Percentiles rank a stretch among this genome's conserved stretches.
Conservation (phyloP, 2,888 invertebrate genomes). For the Eudiplozoon nipponicum region DNA sequence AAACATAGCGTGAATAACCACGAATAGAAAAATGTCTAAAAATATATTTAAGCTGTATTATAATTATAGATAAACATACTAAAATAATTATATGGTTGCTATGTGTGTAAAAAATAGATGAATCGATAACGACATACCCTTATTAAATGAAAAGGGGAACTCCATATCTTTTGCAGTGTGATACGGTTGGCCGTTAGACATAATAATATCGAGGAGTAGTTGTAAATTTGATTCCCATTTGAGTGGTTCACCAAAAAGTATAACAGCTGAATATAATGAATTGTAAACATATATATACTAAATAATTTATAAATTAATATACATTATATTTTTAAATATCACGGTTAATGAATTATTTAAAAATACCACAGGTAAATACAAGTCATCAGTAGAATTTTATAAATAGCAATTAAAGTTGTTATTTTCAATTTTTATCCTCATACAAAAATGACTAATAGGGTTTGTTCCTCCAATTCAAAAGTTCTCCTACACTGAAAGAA, state of each 20-base stretch:
- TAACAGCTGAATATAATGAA: conserved; percentile 32
- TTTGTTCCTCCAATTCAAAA: neutral
- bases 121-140: too few species aligned
- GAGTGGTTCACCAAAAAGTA: conserved; percentile 37
- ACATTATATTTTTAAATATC: neutral
- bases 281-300: conserved; percentile 8
- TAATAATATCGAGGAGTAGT: conserved; percentile 34
- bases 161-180: too few species aligned
- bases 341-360: neutral
- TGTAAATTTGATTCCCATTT: conserved; percentile 38
- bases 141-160: too few species aligned
- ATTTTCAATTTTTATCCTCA: neutral
- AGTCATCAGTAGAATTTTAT: neutral
- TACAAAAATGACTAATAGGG: neutral
- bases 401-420: neutral
- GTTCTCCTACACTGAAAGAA: neutral
- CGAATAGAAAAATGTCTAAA: too few species aligned
- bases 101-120: too few species aligned
- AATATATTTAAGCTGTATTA: too few species aligned
- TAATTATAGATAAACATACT: too few species aligned
- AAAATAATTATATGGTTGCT: too few species aligned
- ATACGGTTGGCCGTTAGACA: conserved; percentile 33
- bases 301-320: conserved; percentile 9
- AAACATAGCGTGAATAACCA: too few species aligned
- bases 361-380: too few species aligned